Evolutionary conservation across 2,113 vertebrate genomes (phyloP).

Genomic region (Morphnarchus princeps): DNA sequence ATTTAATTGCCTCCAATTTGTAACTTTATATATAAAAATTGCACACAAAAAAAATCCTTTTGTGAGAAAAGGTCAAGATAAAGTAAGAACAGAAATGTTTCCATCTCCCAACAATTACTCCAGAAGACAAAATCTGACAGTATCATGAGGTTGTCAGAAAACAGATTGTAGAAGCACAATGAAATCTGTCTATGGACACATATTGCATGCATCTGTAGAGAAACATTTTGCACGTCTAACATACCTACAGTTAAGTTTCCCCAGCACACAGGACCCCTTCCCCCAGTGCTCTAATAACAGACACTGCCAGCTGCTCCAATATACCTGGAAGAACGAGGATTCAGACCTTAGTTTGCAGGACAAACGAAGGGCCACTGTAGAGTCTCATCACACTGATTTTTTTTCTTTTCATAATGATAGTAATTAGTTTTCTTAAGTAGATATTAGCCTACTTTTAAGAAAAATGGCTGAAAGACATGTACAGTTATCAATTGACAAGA

Average conservation of each 20-base stretch:
- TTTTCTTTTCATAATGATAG: background rate
- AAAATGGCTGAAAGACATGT: slow-evolving; percentile 2
- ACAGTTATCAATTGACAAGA: slow-evolving; percentile 10
- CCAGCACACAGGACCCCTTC: background rate
- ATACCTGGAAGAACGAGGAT: background rate
- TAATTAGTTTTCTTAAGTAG: slow-evolving; percentile 28
- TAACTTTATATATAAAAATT: background rate
- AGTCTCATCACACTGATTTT: background rate
- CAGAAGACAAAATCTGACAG: background rate
- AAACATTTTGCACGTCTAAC: background rate
- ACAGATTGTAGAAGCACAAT: background rate
- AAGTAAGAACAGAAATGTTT: background rate
- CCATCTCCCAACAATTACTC: background rate
- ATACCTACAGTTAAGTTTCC: fast-evolving
- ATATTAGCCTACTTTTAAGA: slow-evolving; percentile 38
- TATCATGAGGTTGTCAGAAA: background rate
- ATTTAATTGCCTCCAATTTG: background rate
- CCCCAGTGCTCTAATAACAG: background rate
- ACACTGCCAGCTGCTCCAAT: background rate
- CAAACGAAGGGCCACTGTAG: background rate
- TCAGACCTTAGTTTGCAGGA: background rate
- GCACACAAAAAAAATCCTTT: background rate
- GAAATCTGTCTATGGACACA: background rate
- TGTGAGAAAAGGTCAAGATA: background rate
- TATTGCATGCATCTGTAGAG: fast-evolving